Percentiles rank a stretch among this genome's conserved stretches.
phyloP scores from a whole-genome alignment of 2,888 invertebrate genomes.

The Drosophila anceps region DNA sequence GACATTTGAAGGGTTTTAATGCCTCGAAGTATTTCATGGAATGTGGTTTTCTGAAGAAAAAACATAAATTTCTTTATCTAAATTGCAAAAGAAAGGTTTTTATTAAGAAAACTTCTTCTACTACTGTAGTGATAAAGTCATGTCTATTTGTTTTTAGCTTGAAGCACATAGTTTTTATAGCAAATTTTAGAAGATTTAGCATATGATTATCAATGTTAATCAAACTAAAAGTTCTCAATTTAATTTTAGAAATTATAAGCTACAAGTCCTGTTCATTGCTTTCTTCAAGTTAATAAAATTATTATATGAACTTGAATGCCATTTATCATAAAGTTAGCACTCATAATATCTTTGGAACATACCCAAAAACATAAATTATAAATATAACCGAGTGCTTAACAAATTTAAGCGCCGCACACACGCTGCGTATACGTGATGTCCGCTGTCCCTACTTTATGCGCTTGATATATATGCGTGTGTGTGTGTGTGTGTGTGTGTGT shows the following conservation, averaged over 20 bases:
- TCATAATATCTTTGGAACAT: not conserved
- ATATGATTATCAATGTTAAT: too few relatives aligned
- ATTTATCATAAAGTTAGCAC: slow-evolving; percentile 7
- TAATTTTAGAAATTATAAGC: too few relatives aligned
- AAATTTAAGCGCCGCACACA: slow-evolving; percentile 33
- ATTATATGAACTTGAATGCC: not conserved
- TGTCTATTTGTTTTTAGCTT: not conserved
- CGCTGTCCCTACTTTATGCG: slow-evolving; percentile 22
- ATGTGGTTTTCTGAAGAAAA: not conserved
- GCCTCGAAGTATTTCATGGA: not conserved
- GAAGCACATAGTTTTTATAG: not conserved
- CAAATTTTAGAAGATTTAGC: not conserved
- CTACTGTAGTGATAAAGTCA: not conserved
- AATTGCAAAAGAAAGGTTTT: not conserved
- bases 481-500: not conserved
- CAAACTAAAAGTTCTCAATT: too few relatives aligned
- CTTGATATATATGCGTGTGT: not conserved
- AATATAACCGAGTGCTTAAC: slow-evolving; percentile 23
- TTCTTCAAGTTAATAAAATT: not conserved
- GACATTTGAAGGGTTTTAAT: not conserved
- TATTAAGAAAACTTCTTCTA: not conserved
- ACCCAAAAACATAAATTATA: slow-evolving; percentile 16
- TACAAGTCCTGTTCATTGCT: not conserved
- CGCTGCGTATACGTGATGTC: slow-evolving; percentile 55
- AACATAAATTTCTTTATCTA: too few relatives aligned